Base-by-base conservation (phyloP, 2,797 vertebrate genomes). In the Echiichthys vipera region DNA sequence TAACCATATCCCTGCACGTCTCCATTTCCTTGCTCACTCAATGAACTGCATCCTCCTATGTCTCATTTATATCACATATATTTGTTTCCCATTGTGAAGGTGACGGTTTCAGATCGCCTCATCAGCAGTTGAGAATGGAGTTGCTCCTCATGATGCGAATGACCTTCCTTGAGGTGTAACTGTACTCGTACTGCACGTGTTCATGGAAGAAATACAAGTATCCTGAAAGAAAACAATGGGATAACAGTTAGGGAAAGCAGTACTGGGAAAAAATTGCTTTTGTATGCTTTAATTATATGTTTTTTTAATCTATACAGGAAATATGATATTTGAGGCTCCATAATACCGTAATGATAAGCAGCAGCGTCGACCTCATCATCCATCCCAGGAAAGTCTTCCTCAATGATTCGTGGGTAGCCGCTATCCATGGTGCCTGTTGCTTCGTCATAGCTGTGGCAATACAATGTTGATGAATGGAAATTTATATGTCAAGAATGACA, bases 191-290 rank as follows among this genome's bases (percentile, higher is more conserved):
- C 84, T 95, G 96, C 22, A 95, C 12, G 0, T 95, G 72, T 6
- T 96, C 95, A 1, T 89, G 96, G 93, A 96, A 99, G 89, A 99
- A 96, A 74, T 97, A 96, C 71, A 99, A 89, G 20, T 95, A 95
- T 80, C 96, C 98, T 99, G 90, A 74, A 90, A 78, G 66, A 75
- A 15, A 65, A 22, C 17, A 43, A 29, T 17, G 8, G 12, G 7
- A 18, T 3, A 17, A 25, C 25, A 25, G 61, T 81, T 18, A 80
- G 18, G 18, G 1, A 18, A 46, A 32, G 3, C 6, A 34, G 3
- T 57, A 15, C 9, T 56, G 12, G 9, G 17, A 24, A 42, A 32
- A n/a, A n/a, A 39, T 4, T 1, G 1, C 9, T 64, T 56, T 67
- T 42, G 7, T 18, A 0, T 7, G 7, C 18, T 40, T 17, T 4